phyloP scores from a whole-genome alignment of 2,113 vertebrate species.

The Siniperca chuatsi region DNA sequence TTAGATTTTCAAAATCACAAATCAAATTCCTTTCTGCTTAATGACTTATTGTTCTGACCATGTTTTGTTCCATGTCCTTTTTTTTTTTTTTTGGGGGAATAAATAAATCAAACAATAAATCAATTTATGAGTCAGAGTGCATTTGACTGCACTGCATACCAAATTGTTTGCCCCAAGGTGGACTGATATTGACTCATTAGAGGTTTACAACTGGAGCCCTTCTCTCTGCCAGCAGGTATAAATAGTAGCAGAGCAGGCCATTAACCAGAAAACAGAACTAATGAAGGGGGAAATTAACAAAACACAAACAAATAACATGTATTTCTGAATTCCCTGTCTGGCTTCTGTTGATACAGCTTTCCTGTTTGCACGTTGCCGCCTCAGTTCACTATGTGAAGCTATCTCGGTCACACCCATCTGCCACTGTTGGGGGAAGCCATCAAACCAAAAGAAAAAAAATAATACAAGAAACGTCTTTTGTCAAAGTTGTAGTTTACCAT shows the following conservation, averaged over 20 bases:
- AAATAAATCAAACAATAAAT: slow-evolving; percentile 46
- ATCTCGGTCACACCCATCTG: slow-evolving; percentile 70
- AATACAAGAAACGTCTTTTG: neutral
- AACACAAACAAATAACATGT: slow-evolving; percentile 70
- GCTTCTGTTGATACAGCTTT: slow-evolving; percentile 48
- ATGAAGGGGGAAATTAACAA: slow-evolving; percentile 82
- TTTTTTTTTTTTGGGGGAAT: slow-evolving; percentile 1
- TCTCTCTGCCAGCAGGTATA: slow-evolving; percentile 62
- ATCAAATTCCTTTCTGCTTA: slow-evolving; percentile 4
- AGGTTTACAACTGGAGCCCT: slow-evolving; percentile 58
- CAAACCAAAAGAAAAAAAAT: slow-evolving; percentile 18
- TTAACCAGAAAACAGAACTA: slow-evolving; percentile 76
- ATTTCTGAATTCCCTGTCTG: slow-evolving; percentile 49
- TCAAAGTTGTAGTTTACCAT: slow-evolving; percentile 35
- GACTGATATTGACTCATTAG: slow-evolving; percentile 70
- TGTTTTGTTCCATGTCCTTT: neutral
- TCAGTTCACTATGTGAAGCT: slow-evolving; percentile 54
- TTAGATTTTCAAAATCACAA: neutral
- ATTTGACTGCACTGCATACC: slow-evolving; percentile 34
- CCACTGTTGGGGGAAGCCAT: slow-evolving; percentile 37
- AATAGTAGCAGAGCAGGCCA: slow-evolving; percentile 59
- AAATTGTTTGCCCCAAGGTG: slow-evolving; percentile 34
- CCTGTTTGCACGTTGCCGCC: slow-evolving; percentile 33
- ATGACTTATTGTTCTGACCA: neutral
- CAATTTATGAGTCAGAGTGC: slow-evolving; percentile 16